Conservation (phyloP, 1,140 invertebrate species). For the Ostrea denselamellosa region DNA sequence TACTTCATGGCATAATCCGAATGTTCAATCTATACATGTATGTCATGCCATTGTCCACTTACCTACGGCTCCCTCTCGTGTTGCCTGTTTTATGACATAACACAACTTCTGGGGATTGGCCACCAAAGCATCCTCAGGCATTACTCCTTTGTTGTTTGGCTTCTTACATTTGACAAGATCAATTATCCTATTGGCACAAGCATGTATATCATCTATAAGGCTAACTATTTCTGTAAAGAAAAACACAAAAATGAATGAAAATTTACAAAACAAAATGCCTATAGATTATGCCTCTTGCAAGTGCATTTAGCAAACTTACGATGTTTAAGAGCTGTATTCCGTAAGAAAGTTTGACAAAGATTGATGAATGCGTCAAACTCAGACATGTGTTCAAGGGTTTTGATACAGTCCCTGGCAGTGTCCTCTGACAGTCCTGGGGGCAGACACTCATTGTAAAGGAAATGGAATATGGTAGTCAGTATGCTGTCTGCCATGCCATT, state of each 20-base stretch:
- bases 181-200: slow-evolving; percentile 82
- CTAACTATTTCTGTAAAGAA: slow-evolving; percentile 82
- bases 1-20: no score
- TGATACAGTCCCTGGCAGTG: slow-evolving; percentile 81
- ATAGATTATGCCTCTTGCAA: not conserved
- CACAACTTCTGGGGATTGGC: slow-evolving; percentile 82
- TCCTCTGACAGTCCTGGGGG: slow-evolving; percentile 81
- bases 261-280: not conserved
- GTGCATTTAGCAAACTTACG: slow-evolving; percentile 79
- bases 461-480: slow-evolving; percentile 82
- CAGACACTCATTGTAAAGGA: slow-evolving; percentile 84
- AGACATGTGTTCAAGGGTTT: slow-evolving; percentile 79
- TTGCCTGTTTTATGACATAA: slow-evolving; percentile 82
- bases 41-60: slow-evolving; percentile 45
- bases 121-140: slow-evolving; percentile 65
- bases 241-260: slow-evolving; percentile 25
- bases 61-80: slow-evolving; percentile 83
- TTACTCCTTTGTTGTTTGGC: slow-evolving; percentile 48
- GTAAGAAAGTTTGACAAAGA: slow-evolving; percentile 83
- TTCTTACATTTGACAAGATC: slow-evolving; percentile 80
- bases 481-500: slow-evolving; percentile 82
- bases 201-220: slow-evolving; percentile 83
- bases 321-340: slow-evolving; percentile 83
- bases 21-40: no score
- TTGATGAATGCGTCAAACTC: slow-evolving; percentile 81